A percentile compares a stretch with the other conserved stretches of the same genome.
These are phyloP conservation scores for Saturnia pavonia DNA, from an alignment of 2,888 invertebrate species.

Conservation along the genomic window DNA sequence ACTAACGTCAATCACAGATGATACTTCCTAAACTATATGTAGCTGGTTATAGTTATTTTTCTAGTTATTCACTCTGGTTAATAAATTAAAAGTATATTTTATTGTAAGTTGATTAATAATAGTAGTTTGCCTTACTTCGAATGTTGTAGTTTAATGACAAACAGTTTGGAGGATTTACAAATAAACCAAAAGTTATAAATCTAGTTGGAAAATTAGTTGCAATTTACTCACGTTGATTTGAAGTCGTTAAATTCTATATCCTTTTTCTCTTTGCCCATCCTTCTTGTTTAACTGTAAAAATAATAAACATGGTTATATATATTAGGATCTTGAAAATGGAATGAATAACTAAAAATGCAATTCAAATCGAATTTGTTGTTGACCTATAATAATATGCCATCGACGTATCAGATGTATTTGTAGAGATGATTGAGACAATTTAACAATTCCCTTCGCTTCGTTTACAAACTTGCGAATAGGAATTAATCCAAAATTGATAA, in stretches of 20 bases:
- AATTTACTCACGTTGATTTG: conserved; percentile 61
- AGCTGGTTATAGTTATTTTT: too few relatives aligned
- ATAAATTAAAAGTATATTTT: not conserved
- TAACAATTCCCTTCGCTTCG: too few relatives aligned
- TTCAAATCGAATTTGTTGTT: not conserved
- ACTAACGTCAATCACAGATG: too few relatives aligned
- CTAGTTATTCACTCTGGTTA: too few relatives aligned
- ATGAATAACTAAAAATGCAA: not conserved
- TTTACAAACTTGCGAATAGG: not conserved
- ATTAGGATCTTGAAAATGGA: not conserved
- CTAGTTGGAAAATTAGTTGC: not conserved
- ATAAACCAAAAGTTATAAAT: not conserved
- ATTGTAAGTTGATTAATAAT: not conserved
- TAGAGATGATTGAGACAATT: too few relatives aligned
- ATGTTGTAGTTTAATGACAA: not conserved
- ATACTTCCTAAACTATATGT: too few relatives aligned
- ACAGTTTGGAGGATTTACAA: not conserved
- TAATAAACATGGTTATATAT: not conserved
- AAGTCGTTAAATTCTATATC: conserved; percentile 51
- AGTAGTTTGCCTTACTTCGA: not conserved
- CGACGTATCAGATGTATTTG: not conserved
- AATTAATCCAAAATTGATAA: too few relatives aligned
- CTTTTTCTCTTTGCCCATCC: conserved; percentile 50
- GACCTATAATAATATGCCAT: not conserved
- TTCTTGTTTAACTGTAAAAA: conserved; percentile 46